Percentiles rank a stretch among this genome's conserved stretches.
Evolutionary conservation across 2,888 invertebrate species (phyloP).

Genomic region (Criorhina ranunculi): DNA sequence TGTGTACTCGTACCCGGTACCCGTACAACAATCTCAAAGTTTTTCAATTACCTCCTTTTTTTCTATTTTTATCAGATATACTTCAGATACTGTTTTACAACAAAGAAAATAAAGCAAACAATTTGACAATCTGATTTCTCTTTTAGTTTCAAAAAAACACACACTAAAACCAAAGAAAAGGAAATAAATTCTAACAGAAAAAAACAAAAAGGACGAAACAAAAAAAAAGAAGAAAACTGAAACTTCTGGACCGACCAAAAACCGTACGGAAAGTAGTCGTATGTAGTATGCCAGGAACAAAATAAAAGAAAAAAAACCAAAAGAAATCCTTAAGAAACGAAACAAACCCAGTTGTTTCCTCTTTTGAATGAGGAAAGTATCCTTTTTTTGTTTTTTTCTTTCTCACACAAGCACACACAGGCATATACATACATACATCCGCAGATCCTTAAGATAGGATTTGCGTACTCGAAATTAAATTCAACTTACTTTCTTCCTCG

Average conservation of each 20-base stretch:
- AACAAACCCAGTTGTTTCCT: constrained; percentile 55
- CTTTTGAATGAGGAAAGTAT: constrained; percentile 25
- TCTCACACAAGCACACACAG: constrained; percentile 23
- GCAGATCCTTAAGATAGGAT: constrained; percentile 62
- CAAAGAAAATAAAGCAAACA: constrained; percentile 62
- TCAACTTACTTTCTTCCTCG: constrained; percentile 92
- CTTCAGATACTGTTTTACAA: constrained; percentile 53
- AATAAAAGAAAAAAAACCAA: constrained; percentile 37
- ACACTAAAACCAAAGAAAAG: constrained; percentile 53
- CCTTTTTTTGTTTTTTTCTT: neutral
- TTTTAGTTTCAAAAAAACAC: constrained; percentile 45
- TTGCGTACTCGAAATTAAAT: constrained; percentile 72
- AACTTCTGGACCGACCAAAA: constrained; percentile 23
- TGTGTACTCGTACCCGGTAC: no score
- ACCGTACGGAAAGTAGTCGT: constrained; percentile 22
- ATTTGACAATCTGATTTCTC: constrained; percentile 71
- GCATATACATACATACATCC: neutral
- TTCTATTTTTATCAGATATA: constrained; percentile 53
- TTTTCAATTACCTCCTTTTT: constrained; percentile 70
- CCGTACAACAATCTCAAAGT: constrained; percentile 73
- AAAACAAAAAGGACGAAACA: constrained; percentile 20
- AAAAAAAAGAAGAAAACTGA: constrained; percentile 3
- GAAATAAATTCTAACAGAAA: constrained; percentile 52
- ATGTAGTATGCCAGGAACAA: constrained; percentile 36
- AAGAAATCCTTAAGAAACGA: constrained; percentile 57